Conservation (phyloP, 2,888 invertebrate genomes). For the Apotomis betuletana region DNA sequence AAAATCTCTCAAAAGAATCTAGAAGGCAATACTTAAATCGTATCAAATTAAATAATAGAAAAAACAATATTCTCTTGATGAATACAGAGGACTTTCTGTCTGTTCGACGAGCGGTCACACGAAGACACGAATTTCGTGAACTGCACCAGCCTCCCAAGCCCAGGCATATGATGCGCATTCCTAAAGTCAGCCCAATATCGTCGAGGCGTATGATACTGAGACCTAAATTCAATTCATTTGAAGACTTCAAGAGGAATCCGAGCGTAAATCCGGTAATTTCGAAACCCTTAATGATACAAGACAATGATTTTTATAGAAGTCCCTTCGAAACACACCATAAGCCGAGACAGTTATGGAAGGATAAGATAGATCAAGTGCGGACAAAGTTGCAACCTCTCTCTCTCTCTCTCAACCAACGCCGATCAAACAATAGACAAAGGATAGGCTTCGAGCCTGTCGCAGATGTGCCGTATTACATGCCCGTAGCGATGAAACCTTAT, state of each 20-base stretch:
- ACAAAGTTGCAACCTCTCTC: neutral
- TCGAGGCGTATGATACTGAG: slow-evolving; percentile 48
- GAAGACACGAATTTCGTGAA: slow-evolving; percentile 41
- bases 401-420: neutral
- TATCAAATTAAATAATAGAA: slow-evolving; percentile 51
- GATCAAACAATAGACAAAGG: neutral
- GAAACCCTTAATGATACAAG: slow-evolving; percentile 51
- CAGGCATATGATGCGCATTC: slow-evolving; percentile 17
- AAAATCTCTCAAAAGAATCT: slow-evolving; percentile 47
- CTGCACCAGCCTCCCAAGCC: slow-evolving; percentile 18
- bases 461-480: slow-evolving; percentile 48
- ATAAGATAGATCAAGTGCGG: slow-evolving; percentile 48
- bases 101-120: slow-evolving; percentile 48
- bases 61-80: slow-evolving; percentile 51
- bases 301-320: slow-evolving; percentile 50
- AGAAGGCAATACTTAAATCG: slow-evolving; percentile 52
- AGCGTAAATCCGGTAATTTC: slow-evolving; percentile 44
- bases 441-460: slow-evolving; percentile 42
- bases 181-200: slow-evolving; percentile 40
- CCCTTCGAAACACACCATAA: slow-evolving; percentile 46
- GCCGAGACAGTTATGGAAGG: slow-evolving; percentile 49
- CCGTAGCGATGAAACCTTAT: slow-evolving; percentile 49
- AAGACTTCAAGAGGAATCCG: slow-evolving; percentile 39
- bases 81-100: slow-evolving; percentile 58
- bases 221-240: slow-evolving; percentile 53